Base-by-base conservation (phyloP, 2,888 invertebrate species). In the Spisula solida region DNA sequence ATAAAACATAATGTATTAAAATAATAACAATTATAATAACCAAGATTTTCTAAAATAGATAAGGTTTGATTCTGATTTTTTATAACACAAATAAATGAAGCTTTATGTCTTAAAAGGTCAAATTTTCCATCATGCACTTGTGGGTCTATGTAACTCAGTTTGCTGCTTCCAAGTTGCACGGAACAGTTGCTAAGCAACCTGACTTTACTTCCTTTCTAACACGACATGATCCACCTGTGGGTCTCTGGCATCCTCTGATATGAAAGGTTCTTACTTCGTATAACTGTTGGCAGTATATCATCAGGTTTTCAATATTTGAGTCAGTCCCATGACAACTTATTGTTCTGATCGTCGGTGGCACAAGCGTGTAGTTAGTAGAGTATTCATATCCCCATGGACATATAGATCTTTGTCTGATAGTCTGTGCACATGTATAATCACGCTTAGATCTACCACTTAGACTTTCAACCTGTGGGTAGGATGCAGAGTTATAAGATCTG, bases 161-260 rank as follows among this genome's bases (percentile, higher is more conserved):
- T 25, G n/a, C 25, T 25, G 75, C 75, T 31, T 75, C 75, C 34
- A 75, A 16, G 1, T 34, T 18, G 16, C 75, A 75, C 12, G 75
- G 75, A 75, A 75, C 6, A 1, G 75, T 75, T 75, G 75, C 75
- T 75, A 75, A 31, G 75, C 75, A 75, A 75, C 75, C 75, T 34
- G 31, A 75, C 31, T 75, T 75, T 18, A 75, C 75, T 31, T 31
- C 34, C 34, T 75, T 75, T 31, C 75, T 75, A 4, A 75, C 5
- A 18, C 34, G 31, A 34, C 75, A 75, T 1, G 29, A 31, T 34
- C 31, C 14, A 16, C 75, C 75, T 0, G 34, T 18, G 16, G 29
- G 14, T 75, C 34, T 14, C 6, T 31, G 14, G 25, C 75, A 75
- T 6, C 75, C 75, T 75, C 75, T 31, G 75, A 75, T 75, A 31